Evolutionary conservation across 2,113 vertebrate species (phyloP), one percentile per base, ranked within the genome.

Genomic region (Mystacornis crossleyi): DNA sequence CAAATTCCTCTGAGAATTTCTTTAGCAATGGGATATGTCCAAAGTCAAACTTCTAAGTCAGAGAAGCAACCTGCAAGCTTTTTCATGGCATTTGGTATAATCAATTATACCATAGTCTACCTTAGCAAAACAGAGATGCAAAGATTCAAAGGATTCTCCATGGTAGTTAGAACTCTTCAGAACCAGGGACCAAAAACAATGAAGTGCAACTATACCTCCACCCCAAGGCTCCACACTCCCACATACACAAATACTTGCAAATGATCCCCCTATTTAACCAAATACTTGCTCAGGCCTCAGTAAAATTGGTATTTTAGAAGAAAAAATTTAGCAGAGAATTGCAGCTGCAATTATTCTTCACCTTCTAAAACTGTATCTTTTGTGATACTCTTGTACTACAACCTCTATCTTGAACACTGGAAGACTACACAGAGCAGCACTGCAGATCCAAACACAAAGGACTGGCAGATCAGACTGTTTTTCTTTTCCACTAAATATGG

Each of bases 401-500:
- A 54, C 28, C 33, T 65, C 19, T 33, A 0, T 33, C 73, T 64
- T 12, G 5, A 90, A 67, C 31, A 34, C 28, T 18, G 15, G 21
- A 36, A 53, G 61, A 53, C 40, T 71, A 36, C 20, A 64, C 17
- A 64, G 40, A 65, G 58, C 61, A 87, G n/a, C 1, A 1, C 0
- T 57, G 58, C 70, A 82, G n/a, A 72, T 9, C 28, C 66, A 80
- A 78, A 91, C 50, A 86, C 64, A 91, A 89, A 81, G 65, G 38
- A 13, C 0, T 51, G 47, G 79, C 48, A 82, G 25, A 85, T 61
- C 31, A 87, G 29, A 69, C 24, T n/a, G 18, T 62, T 91, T 43
- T 80, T 84, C 65, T 93, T 87, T 74, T 60, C 62, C 61, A 57
- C 36, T 82, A 82, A 87, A 87, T 72, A 92, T 14, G 31, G 70